Conservation (phyloP, 2,888 invertebrate genomes). For the Xestia c-nigrum region DNA sequence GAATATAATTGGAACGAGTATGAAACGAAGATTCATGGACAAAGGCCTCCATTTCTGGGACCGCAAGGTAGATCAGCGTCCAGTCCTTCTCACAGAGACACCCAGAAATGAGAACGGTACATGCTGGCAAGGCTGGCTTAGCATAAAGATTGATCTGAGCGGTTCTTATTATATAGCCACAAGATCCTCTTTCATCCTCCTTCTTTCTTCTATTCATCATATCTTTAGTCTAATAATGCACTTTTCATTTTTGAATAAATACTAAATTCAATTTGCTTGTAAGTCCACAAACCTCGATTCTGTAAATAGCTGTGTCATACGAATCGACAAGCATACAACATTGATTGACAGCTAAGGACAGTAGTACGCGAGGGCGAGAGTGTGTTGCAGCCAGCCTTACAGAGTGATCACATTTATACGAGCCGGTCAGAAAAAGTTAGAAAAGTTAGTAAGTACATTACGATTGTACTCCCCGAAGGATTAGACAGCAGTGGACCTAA, state of each 20-base stretch:
- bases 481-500: neutral
- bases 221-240: neutral
- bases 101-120: too few relatives aligned
- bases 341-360: constrained; percentile 49
- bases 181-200: too few relatives aligned
- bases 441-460: neutral
- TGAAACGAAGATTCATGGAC: neutral
- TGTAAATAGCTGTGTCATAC: constrained; percentile 5
- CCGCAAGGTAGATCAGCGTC: too few relatives aligned
- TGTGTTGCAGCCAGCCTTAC: constrained; percentile 3
- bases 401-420: neutral
- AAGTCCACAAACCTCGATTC: neutral
- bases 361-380: constrained; percentile 2
- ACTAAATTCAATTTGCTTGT: neutral
- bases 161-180: too few relatives aligned
- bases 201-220: neutral
- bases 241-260: neutral
- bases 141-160: too few relatives aligned
- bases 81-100: too few relatives aligned
- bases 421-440: neutral
- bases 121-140: too few relatives aligned
- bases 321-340: neutral
- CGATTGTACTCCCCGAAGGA: neutral
- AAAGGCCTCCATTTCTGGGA: too few relatives aligned
- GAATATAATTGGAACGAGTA: neutral